Base-by-base conservation (phyloP, 2,888 invertebrate genomes). In the Drosophila prostipennis region DNA sequence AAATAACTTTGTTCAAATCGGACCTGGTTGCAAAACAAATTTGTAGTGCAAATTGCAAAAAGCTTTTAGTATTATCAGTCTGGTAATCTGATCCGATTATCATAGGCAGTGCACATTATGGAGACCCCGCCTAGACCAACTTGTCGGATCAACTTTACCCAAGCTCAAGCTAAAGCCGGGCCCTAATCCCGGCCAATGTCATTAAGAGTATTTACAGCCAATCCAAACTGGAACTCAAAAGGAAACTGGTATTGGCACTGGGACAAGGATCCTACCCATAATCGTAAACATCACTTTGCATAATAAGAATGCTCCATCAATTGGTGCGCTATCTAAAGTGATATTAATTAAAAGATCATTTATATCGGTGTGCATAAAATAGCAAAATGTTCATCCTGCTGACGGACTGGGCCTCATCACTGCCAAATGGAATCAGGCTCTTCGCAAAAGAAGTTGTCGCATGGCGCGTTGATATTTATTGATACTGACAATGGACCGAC, bases 231-330 rank as follows among this genome's bases (percentile, higher is more conserved):
- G 61, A 77, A 56, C 51, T 60, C 67, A 79, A 64, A 64, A 29
- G n/a, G 53, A 64, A 46, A 32, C 32, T 29, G 29, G 14, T 46
- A 6, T 1, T 8, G 26, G 1, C n/a, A 59, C 56, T 52, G 65
- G 57, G 39, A 40, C 59, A 58, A 19, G 58, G 46, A 48, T 55
- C 45, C 36, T 5, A n/a, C 14, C 34, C n/a, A 85, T 86, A 86
- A 85, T 85, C 84, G 87, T 86, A 85, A 85, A 86, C 89, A 89
- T 90, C 89, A 89, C 87, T 89, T 89, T 89, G 88, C 89, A 89
- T 89, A 88, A 89, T 78, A 87, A 83, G 87, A 88, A 90, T 86
- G 89, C 89, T 89, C 83, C 89, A 89, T 90, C 89, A 90, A 90
- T 89, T 85, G 63, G 68, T 68, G 48, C 59, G 73, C 77, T 89